Percentiles rank a stretch among this genome's conserved stretches.
These are phyloP conservation scores for Dipodomys spectabilis DNA, from an alignment of 2,113 vertebrate species.

Conservation along the genomic window DNA sequence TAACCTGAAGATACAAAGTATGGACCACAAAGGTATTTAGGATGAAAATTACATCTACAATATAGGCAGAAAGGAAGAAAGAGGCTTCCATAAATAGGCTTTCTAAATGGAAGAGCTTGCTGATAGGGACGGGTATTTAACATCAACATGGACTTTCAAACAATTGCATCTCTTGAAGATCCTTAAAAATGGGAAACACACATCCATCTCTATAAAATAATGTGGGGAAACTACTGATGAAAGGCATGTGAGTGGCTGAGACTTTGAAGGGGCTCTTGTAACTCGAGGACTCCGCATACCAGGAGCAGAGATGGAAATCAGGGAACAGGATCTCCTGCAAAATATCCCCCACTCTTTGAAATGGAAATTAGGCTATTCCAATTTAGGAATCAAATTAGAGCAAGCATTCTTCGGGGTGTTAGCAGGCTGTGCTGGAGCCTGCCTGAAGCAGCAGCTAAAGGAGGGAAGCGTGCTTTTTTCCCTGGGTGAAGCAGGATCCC, in stretches of 20 bases:
- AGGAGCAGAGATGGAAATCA: constrained; percentile 69
- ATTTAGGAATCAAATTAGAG: constrained; percentile 68
- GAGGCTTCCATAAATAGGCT: background rate
- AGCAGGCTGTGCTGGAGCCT: background rate
- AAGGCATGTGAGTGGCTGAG: constrained; percentile 34
- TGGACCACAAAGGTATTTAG: background rate
- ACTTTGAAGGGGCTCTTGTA: constrained; percentile 74
- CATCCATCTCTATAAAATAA: constrained; percentile 28
- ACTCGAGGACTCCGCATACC: constrained; percentile 54
- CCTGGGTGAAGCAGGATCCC: constrained; percentile 84
- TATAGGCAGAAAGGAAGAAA: background rate
- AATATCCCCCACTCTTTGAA: constrained; percentile 73
- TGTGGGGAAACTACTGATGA: constrained; percentile 44
- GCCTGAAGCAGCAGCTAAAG: constrained; percentile 38
- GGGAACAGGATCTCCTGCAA: constrained; percentile 68
- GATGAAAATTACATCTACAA: background rate
- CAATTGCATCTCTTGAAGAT: constrained; percentile 48
- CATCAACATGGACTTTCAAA: constrained; percentile 53
- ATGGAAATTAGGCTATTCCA: constrained; percentile 72
- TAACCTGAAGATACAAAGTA: background rate
- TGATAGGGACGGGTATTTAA: constrained; percentile 26
- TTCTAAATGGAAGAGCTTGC: background rate
- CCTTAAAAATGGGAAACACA: constrained; percentile 56
- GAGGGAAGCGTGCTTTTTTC: constrained; percentile 71
- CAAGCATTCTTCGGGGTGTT: constrained; percentile 65